Conservation (phyloP, 2,888 invertebrate species). For the Timema cristinae region DNA sequence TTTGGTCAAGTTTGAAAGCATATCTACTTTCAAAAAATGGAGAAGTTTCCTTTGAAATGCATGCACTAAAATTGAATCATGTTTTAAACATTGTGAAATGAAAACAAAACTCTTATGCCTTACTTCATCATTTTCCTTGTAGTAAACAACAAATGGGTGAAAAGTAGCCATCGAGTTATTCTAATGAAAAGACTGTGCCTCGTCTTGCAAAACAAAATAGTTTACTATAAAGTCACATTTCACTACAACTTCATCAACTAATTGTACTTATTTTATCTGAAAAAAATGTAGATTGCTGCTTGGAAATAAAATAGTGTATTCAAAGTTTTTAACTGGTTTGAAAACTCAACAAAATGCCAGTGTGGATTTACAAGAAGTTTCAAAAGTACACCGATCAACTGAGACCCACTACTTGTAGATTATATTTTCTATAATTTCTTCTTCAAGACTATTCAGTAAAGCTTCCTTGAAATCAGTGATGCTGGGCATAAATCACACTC, state of each 20-base stretch:
- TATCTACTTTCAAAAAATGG: background rate
- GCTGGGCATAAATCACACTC: background rate
- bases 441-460: too few species aligned
- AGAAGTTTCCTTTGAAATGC: slow-evolving; percentile 8
- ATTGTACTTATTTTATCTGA: background rate
- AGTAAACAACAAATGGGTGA: slow-evolving; percentile 14
- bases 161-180: slow-evolving; percentile 1
- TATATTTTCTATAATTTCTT: slow-evolving; percentile 10
- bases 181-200: slow-evolving; percentile 14
- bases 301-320: background rate
- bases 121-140: background rate
- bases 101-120: background rate
- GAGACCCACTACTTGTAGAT: slow-evolving; percentile 2
- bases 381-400: slow-evolving; percentile 5
- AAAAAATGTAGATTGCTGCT: slow-evolving; percentile 8
- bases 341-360: background rate
- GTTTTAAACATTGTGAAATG: background rate
- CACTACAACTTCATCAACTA: background rate
- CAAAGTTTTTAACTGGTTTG: background rate
- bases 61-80: slow-evolving; percentile 10
- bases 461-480: background rate
- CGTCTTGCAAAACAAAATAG: slow-evolving; percentile 14
- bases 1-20: background rate
- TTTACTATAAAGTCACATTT: slow-evolving; percentile 7
- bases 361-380: slow-evolving; percentile 1